phyloP scores from a whole-genome alignment of 2,113 vertebrate genomes.

The Tauraco erythrolophus region DNA sequence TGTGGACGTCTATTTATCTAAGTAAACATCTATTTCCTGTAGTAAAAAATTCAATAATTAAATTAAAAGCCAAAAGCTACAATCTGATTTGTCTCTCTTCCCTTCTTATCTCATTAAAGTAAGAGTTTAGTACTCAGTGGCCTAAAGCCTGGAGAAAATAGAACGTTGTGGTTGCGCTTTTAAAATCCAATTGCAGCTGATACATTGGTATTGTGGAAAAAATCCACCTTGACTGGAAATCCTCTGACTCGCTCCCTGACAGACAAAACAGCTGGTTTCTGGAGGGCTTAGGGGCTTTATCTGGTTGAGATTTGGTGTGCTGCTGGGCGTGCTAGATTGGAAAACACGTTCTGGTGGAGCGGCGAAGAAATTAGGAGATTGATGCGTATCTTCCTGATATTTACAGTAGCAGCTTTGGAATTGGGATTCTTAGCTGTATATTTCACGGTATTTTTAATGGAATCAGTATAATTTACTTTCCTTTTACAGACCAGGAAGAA shows the following conservation, averaged over 20 bases:
- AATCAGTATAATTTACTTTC: not conserved
- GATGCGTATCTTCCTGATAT: not conserved
- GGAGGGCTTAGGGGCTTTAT: not conserved
- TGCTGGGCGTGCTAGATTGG: not conserved
- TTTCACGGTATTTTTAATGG: not conserved
- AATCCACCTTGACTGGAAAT: not conserved
- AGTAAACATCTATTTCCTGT: not conserved
- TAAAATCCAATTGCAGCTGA: not conserved
- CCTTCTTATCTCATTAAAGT: not conserved
- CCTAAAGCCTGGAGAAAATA: not conserved
- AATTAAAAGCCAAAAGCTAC: not conserved
- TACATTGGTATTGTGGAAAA: not conserved
- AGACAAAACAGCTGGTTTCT: not conserved
- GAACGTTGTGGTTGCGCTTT: not conserved
- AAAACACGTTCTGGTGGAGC: not conserved
- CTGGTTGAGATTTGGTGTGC: not conserved
- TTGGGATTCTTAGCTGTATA: not conserved
- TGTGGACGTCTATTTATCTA: not conserved
- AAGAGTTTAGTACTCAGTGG: not conserved
- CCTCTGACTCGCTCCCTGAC: not conserved
- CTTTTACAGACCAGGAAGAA: not conserved
- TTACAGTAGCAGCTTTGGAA: not conserved
- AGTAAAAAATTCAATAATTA: not conserved
- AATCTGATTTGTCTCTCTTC: not conserved
- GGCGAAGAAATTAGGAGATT: not conserved